Percentiles rank a stretch among this genome's conserved stretches.
phyloP scores from a whole-genome alignment of 2,888 invertebrate genomes.

The Noctua pronuba region DNA sequence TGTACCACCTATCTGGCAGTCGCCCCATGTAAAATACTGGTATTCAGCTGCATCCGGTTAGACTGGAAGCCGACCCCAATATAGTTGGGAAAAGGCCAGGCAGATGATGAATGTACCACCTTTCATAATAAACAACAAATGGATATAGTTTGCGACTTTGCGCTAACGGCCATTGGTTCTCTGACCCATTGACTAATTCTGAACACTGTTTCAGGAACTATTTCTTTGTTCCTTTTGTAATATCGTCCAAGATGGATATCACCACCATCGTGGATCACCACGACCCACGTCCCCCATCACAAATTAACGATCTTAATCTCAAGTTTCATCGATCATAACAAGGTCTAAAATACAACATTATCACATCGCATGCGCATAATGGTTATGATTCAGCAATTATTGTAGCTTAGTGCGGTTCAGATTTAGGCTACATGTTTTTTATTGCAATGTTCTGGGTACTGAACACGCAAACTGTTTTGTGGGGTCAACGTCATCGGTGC shows the following conservation, averaged over 20 bases:
- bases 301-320: background rate
- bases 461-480: conserved; percentile 35
- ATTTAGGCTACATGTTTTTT: conserved; percentile 29
- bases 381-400: conserved; percentile 23
- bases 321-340: background rate
- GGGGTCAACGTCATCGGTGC: conserved; percentile 14
- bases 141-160: no score
- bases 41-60: no score
- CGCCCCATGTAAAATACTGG: no score
- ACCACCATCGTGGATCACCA: no score
- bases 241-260: no score
- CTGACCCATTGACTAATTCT: no score
- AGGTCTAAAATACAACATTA: background rate
- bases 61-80: no score
- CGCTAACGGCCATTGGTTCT: no score
- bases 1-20: no score
- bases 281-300: background rate
- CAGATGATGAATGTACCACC: no score
- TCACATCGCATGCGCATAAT: conserved; percentile 40
- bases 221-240: background rate
- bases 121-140: no score
- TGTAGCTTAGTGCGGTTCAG: background rate
- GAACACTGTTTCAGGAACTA: background rate
- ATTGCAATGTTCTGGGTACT: conserved; percentile 21
- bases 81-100: no score